Conservation (phyloP, 2,888 invertebrate genomes). For the Heliconius ethilla region DNA sequence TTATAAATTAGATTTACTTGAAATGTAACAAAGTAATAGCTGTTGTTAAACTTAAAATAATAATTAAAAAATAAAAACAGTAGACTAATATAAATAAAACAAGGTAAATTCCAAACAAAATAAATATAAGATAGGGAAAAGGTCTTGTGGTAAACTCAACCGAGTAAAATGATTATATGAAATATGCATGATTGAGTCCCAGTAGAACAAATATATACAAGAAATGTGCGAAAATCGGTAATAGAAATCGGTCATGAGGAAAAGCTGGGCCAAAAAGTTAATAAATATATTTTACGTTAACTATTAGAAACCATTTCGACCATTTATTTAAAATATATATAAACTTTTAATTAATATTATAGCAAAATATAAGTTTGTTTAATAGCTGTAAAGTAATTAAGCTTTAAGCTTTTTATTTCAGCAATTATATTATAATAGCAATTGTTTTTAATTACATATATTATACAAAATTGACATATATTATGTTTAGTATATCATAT, state of each 20-base stretch:
- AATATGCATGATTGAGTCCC: conserved; percentile 41
- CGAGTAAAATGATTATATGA: conserved; percentile 43
- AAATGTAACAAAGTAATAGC: no score
- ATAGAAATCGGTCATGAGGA: conserved; percentile 35
- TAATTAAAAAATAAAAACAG: background rate
- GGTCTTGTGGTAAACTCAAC: conserved; percentile 34
- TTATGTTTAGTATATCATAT: no score
- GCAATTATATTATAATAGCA: no score
- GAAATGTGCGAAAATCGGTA: conserved; percentile 37
- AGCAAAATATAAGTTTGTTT: background rate
- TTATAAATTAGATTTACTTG: no score
- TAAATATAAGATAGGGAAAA: background rate
- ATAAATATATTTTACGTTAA: no score
- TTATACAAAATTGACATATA: no score
- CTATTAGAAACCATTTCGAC: no score
- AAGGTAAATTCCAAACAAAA: background rate
- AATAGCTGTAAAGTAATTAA: background rate
- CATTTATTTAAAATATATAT: background rate
- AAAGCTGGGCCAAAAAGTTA: conserved; percentile 37
- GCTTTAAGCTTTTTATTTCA: background rate
- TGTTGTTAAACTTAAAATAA: no score
- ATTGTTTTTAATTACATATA: no score
- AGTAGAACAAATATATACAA: conserved; percentile 40
- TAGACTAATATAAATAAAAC: background rate
- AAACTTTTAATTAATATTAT: background rate